phyloP scores from a whole-genome alignment of 2,113 vertebrate genomes.

The Pantherophis guttatus region DNA sequence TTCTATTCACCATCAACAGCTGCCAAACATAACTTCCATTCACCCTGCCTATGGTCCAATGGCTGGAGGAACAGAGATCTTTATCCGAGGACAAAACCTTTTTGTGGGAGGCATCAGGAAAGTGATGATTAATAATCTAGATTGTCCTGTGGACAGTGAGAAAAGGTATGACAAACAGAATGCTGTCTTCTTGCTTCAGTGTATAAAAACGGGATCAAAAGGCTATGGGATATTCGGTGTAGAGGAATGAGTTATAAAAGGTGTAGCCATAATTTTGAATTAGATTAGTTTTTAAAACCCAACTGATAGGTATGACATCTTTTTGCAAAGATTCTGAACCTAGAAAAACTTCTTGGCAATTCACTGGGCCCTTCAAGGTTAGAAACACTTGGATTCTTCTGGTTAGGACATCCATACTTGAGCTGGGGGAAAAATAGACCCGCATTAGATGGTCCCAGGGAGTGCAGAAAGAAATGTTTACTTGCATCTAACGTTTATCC shows the following conservation, averaged over 20 bases:
- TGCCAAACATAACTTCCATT: constrained; percentile 77
- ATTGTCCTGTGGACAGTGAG: constrained; percentile 66
- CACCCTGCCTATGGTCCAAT: constrained; percentile 84
- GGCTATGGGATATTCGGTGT: not conserved
- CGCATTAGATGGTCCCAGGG: not conserved
- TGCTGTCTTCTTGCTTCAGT: not conserved
- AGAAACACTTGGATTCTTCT: not conserved
- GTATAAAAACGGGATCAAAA: not conserved
- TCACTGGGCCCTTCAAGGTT: not conserved
- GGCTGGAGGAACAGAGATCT: constrained; percentile 84
- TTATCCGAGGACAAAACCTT: constrained; percentile 77
- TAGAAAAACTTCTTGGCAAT: not conserved
- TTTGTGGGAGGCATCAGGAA: constrained; percentile 74
- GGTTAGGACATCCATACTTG: not conserved
- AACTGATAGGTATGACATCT: not conserved
- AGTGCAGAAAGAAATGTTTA: not conserved
- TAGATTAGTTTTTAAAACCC: not conserved
- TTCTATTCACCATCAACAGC: constrained; percentile 63
- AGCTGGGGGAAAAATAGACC: not conserved
- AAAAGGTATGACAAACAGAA: constrained; percentile 18
- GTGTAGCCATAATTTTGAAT: not conserved
- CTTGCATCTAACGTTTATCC: not conserved
- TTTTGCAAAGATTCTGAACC: not conserved
- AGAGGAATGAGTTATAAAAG: not conserved
- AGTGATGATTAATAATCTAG: constrained; percentile 79